These are phyloP conservation scores for Poeciliopsis turrubarensis DNA, from an alignment of 2,113 vertebrate genomes.

Conservation along the genomic window DNA sequence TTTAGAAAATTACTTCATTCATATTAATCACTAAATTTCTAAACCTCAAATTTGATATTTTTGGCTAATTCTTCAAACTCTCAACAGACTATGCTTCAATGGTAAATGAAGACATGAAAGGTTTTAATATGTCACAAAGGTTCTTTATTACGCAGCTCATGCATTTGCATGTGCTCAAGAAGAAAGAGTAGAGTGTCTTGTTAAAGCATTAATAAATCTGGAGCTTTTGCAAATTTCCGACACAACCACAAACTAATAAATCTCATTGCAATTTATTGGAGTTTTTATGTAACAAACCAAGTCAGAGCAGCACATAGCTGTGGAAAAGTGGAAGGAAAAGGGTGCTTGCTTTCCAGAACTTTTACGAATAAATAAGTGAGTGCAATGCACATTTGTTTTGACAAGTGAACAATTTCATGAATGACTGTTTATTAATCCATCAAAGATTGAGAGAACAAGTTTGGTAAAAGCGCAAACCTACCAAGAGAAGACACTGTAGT, in stretches of 20 bases:
- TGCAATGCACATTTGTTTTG: neutral
- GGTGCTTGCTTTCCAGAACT: neutral
- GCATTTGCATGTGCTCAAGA: neutral
- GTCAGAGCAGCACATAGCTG: neutral
- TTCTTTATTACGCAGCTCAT: neutral
- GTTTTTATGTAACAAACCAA: neutral
- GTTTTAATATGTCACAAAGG: neutral
- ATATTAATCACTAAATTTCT: conserved; percentile 68
- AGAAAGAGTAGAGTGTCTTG: neutral
- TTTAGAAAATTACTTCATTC: conserved; percentile 85
- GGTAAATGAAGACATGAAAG: neutral
- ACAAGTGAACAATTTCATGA: neutral
- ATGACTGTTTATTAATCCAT: neutral
- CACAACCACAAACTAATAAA: neutral
- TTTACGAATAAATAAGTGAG: neutral
- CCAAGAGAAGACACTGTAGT: neutral
- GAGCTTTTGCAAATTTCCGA: neutral
- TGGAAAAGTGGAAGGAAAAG: neutral
- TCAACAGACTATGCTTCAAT: neutral
- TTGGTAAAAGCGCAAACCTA: neutral
- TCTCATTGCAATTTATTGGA: neutral
- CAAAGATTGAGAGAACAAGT: neutral
- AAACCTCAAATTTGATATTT: neutral
- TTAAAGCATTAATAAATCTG: neutral
- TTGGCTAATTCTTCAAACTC: neutral